phyloP scores from a whole-genome alignment of 2,888 invertebrate species.

The Balanococcus diminutus region DNA sequence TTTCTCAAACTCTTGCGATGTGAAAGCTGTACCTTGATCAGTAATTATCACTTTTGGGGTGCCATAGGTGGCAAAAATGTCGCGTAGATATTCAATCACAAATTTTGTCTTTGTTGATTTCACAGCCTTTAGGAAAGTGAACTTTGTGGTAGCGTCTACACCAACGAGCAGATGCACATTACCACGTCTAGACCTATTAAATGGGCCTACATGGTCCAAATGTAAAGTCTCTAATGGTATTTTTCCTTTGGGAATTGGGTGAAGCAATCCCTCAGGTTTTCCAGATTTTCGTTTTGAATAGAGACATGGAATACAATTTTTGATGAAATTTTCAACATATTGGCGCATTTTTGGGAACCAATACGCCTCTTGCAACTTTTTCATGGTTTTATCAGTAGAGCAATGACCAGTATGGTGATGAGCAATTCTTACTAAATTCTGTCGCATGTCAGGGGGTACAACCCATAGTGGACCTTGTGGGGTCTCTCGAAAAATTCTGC shows the following conservation, averaged over 20 bases:
- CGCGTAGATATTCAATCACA: constrained; percentile 24
- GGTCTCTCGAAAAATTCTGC: not conserved
- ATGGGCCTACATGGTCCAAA: constrained; percentile 35
- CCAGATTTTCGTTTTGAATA: not conserved
- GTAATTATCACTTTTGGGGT: constrained; percentile 43
- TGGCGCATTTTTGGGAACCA: constrained; percentile 37
- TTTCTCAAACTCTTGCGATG: constrained; percentile 32
- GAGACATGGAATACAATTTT: constrained; percentile 36
- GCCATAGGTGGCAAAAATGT: constrained; percentile 47
- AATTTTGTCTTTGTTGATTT: constrained; percentile 4
- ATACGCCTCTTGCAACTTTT: constrained; percentile 9
- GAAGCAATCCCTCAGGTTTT: constrained; percentile 5
- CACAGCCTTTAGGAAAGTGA: not conserved
- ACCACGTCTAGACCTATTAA: not conserved
- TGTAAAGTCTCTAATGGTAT: not conserved
- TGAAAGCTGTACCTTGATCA: constrained; percentile 52
- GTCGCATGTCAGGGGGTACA: not conserved
- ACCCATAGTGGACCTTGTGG: not conserved
- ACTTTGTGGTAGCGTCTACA: not conserved
- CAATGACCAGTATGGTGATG: too few relatives aligned
- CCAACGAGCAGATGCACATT: not conserved
- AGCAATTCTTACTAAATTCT: too few relatives aligned
- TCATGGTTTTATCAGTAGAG: too few relatives aligned
- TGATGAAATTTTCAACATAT: constrained; percentile 12
- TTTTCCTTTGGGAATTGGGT: constrained; percentile 30